Evolutionary conservation across 2,113 vertebrate genomes (phyloP).

Genomic region (Lophura nycthemera): DNA sequence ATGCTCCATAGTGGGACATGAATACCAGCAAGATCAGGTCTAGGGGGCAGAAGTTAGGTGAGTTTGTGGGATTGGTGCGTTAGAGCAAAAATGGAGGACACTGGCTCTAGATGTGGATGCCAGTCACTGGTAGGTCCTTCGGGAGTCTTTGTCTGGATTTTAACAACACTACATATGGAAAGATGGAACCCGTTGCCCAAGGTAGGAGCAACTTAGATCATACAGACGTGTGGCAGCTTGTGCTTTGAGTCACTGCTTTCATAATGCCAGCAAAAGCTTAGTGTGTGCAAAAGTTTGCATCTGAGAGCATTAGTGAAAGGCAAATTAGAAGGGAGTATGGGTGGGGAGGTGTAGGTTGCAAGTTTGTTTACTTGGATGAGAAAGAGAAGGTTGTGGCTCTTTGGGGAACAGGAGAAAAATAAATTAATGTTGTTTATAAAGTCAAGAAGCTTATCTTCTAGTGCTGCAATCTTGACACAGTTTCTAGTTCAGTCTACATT

Average conservation of each 20-base stretch:
- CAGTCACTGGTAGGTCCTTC: not conserved
- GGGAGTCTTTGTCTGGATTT: not conserved
- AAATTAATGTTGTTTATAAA: not conserved
- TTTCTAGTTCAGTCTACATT: not conserved
- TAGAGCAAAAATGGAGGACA: fast-evolving
- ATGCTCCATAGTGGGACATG: not conserved
- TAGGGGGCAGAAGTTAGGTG: not conserved
- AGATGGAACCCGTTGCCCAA: constrained; percentile 32
- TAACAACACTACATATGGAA: not conserved
- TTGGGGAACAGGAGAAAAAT: not conserved
- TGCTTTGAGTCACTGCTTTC: constrained; percentile 22
- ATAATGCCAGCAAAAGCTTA: not conserved
- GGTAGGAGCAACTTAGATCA: not conserved
- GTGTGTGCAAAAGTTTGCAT: not conserved
- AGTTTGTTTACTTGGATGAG: not conserved
- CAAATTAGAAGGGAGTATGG: not conserved
- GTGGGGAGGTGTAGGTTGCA: not conserved
- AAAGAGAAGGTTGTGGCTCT: not conserved
- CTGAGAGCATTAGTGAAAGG: not conserved
- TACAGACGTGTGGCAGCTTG: constrained; percentile 7
- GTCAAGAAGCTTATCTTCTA: not conserved
- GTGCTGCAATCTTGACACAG: not conserved
- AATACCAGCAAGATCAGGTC: not conserved
- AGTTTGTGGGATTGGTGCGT: not conserved
- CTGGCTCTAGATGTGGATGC: not conserved